Evolutionary conservation across 1,140 invertebrate genomes (phyloP).

Genomic region (Agraylea sexmaculata): DNA sequence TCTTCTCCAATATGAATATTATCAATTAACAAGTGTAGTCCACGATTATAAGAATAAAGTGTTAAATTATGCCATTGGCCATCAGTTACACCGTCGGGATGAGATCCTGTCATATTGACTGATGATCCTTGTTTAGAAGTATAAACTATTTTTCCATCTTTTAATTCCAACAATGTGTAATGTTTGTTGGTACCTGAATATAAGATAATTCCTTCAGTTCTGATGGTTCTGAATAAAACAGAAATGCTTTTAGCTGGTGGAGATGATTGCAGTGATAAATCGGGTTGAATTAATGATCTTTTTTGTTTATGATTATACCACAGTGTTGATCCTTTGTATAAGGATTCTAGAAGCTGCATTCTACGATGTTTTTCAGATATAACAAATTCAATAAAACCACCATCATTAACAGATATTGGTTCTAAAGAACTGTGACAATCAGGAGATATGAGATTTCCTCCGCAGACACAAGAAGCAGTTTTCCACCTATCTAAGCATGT

Average conservation of each 20-base stretch:
- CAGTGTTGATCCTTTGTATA: conserved; percentile 58
- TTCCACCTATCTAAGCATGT: conserved; percentile 78
- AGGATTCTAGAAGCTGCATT: conserved; percentile 68
- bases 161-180: conserved; percentile 69
- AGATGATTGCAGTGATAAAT: conserved; percentile 22
- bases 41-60: conserved; percentile 53
- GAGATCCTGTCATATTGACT: conserved; percentile 67
- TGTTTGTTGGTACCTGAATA: conserved; percentile 79
- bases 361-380: conserved; percentile 74
- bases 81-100: conserved; percentile 51
- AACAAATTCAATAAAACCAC: conserved; percentile 65
- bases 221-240: conserved; percentile 70
- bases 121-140: conserved; percentile 60
- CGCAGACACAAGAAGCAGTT: conserved; percentile 55
- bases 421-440: conserved; percentile 68
- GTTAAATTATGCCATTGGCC: conserved; percentile 81
- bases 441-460: conserved; percentile 55
- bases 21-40: conserved; percentile 59
- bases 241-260: conserved; percentile 57
- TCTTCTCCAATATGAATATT: conserved; percentile 63
- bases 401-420: conserved; percentile 64
- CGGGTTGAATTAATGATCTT: conserved; percentile 24
- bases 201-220: conserved; percentile 63
- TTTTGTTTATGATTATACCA: conserved; percentile 46
- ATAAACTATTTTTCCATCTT: conserved; percentile 58